Conservation (phyloP, 2,113 vertebrate genomes). For the Ivindomyrus marchei region DNA sequence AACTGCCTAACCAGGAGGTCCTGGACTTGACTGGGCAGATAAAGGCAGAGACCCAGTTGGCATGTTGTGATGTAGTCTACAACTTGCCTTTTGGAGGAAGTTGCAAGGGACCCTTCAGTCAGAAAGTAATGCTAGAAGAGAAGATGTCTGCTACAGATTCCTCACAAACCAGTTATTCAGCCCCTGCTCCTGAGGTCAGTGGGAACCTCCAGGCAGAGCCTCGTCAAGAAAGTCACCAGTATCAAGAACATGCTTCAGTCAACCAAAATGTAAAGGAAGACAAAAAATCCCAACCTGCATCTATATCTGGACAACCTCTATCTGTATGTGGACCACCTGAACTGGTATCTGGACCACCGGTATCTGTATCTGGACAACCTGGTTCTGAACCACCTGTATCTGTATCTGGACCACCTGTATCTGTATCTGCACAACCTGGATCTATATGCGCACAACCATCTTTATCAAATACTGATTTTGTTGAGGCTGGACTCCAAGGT, state of each 20-base stretch:
- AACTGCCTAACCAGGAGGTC: conserved; percentile 54
- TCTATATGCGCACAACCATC: conserved; percentile 71
- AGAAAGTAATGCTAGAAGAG: conserved; percentile 65
- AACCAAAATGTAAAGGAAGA: conserved; percentile 54
- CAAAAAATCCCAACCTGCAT: conserved; percentile 71
- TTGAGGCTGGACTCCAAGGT: conserved; percentile 74
- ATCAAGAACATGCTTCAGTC: conserved; percentile 58
- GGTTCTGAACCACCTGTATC: conserved; percentile 59
- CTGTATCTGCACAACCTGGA: conserved; percentile 58
- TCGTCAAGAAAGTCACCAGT: conserved; percentile 60
- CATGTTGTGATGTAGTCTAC: conserved; percentile 93
- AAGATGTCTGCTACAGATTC: conserved; percentile 50
- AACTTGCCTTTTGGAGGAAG: conserved; percentile 85
- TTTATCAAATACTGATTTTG: conserved; percentile 91
- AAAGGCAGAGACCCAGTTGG: conserved; percentile 80
- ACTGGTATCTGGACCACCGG: conserved; percentile 66
- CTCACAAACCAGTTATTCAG: conserved; percentile 50
- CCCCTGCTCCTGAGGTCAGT: conserved; percentile 53
- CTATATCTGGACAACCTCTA: conserved; percentile 67
- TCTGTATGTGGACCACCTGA: conserved; percentile 44
- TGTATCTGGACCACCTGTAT: conserved; percentile 67
- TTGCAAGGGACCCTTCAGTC: conserved; percentile 70
- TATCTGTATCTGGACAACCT: conserved; percentile 60
- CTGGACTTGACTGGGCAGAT: conserved; percentile 77
- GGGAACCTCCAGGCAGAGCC: conserved; percentile 60